A percentile compares a stretch with the other conserved stretches of the same genome.
phyloP scores from a whole-genome alignment of 2,797 vertebrate species.

The Chaetodon trifasciatus region DNA sequence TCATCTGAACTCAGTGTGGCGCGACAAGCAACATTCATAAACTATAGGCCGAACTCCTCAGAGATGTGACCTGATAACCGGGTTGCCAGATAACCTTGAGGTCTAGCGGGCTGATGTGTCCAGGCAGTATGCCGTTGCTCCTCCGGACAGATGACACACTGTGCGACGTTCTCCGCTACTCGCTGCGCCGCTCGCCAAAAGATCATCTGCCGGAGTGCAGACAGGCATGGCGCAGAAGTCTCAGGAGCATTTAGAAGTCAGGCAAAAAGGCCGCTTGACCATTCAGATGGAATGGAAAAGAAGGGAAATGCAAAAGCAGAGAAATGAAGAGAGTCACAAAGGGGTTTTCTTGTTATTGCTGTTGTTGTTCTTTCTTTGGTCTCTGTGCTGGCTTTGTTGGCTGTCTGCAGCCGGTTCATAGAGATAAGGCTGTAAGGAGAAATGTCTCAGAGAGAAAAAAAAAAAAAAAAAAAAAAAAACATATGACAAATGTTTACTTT shows the following conservation, averaged over 20 bases:
- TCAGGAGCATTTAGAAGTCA: constrained; percentile 32
- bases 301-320: constrained; percentile 40
- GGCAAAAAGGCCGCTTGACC: constrained; percentile 41
- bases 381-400: constrained; percentile 55
- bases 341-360: constrained; percentile 54
- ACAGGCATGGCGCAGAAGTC: constrained; percentile 18
- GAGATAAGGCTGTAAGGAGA: constrained; percentile 69
- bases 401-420: constrained; percentile 55
- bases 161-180: constrained; percentile 40
- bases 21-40: constrained; percentile 39
- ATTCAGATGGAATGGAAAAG: constrained; percentile 49
- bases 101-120: constrained; percentile 56
- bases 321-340: constrained; percentile 51
- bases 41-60: constrained; percentile 29
- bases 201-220: constrained; percentile 61
- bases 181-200: constrained; percentile 54
- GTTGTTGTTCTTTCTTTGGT: constrained; percentile 57
- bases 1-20: constrained; percentile 18
- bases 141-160: constrained; percentile 63
- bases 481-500: constrained; percentile 54
- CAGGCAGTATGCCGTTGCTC: constrained; percentile 42
- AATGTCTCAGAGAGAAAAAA: constrained; percentile 40
- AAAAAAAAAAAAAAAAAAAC: constrained; percentile 6
- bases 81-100: constrained; percentile 55
- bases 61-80: constrained; percentile 71